Base-by-base conservation (phyloP, 92 coral and sea anemone species). In the Parazoanthus darwini region DNA sequence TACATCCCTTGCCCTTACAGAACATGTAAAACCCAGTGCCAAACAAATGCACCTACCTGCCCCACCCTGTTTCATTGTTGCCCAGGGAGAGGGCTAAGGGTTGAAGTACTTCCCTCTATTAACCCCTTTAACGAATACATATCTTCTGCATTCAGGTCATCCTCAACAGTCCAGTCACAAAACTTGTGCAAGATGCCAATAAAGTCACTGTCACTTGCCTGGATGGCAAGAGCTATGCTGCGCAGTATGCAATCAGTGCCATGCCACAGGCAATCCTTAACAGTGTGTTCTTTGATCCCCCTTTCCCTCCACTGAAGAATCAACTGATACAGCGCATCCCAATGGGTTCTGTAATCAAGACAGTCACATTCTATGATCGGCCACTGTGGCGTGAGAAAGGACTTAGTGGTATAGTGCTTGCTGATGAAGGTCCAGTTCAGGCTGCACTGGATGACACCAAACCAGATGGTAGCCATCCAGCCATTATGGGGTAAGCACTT, bases 281-380 rank as follows among this genome's bases (percentile, higher is more conserved):
- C 81, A 93, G 89, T 90, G 91, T 96, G 36, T 91, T 95, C 83
- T 96, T 96, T 90, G 92, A 92, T 13, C 99, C 98, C 70, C 98
- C 98, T 75, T 95, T 96, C 67, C 98, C 98, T 78, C 93, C 99
- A 13, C 86, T 96, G 87, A 96, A 95, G 86, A 96, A 95, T 79
- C 99, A 96, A 71, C 88, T 96, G 87, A 90, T 96, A 50, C 99
- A 96, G 89, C 86, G 98, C 78, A 95, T 96, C 33, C 99, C 99
- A 1, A 96, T 96, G 99, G 99, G 99, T 37, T 95, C 99, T 13
- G 99, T 96, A 8, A 96, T 96, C 73, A 96, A 96, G 91, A 95
- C 99, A 3, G 84, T 92, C 74, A 92, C 95, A 78, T 96, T 91
- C 89, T 96, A 96, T 90, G 91, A 95, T 66, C 90, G 87, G 51